Evolutionary conservation across 2,797 vertebrate genomes (phyloP).

Genomic region (Oryzias sinensis): DNA sequence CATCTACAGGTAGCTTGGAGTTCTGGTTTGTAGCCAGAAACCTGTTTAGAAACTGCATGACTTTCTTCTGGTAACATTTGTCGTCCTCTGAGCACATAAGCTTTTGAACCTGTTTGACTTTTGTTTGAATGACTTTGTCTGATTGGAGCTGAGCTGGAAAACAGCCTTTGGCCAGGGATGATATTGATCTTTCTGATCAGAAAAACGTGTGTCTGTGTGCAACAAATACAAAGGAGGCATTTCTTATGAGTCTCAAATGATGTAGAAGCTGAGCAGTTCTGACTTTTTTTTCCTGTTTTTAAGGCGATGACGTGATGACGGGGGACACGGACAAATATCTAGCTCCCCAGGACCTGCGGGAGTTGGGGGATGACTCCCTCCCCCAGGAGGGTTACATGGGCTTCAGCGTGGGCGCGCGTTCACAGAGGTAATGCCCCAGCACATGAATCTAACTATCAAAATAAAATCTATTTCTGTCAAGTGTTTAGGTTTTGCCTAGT

Average conservation of each 20-base stretch:
- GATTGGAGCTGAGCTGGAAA: constrained; percentile 43
- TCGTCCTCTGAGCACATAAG: constrained; percentile 18
- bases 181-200: constrained; percentile 50
- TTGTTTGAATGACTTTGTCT: constrained; percentile 36
- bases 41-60: not conserved
- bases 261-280: not conserved
- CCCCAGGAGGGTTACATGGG: constrained; percentile 97
- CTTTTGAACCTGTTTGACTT: constrained; percentile 40
- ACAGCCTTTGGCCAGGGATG: constrained; percentile 41
- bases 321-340: constrained; percentile 96
- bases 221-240: not conserved
- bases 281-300: too few species aligned
- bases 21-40: not conserved
- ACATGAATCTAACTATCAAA: accelerated
- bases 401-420: constrained; percentile 93
- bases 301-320: constrained; percentile 97
- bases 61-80: constrained; percentile 9
- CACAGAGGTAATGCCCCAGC: constrained; percentile 85
- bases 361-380: constrained; percentile 95
- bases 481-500: too few species aligned
- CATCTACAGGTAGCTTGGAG: not conserved
- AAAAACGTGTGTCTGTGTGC: constrained; percentile 24
- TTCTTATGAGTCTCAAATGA: not conserved
- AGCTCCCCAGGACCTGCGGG: constrained; percentile 93
- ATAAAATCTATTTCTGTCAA: too few species aligned